Evolutionary conservation across 2,888 invertebrate genomes (phyloP).

Genomic region (Athalia rosae): DNA sequence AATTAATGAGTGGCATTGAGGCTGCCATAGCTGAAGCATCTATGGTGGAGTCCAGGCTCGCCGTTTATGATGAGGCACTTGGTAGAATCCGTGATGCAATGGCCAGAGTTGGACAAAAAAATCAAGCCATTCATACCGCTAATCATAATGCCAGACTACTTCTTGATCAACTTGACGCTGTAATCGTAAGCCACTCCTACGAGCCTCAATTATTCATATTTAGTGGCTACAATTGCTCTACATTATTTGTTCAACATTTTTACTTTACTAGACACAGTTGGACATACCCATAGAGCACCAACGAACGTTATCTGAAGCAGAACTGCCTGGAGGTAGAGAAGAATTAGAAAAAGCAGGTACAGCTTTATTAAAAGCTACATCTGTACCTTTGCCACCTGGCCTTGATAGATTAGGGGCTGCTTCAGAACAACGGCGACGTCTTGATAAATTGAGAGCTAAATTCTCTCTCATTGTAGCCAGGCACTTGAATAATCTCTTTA

Average conservation of each 20-base stretch:
- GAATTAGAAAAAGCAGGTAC: slow-evolving; percentile 83
- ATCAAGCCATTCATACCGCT: slow-evolving; percentile 88
- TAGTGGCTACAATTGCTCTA: slow-evolving; percentile 13
- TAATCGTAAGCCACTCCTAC: slow-evolving; percentile 79
- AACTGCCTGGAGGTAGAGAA: slow-evolving; percentile 80
- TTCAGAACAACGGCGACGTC: slow-evolving; percentile 86
- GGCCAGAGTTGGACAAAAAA: slow-evolving; percentile 94
- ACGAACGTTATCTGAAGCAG: slow-evolving; percentile 82
- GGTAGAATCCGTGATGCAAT: slow-evolving; percentile 91
- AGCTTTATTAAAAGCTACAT: slow-evolving; percentile 84
- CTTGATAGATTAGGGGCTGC: slow-evolving; percentile 81
- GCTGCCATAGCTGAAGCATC: slow-evolving; percentile 85
- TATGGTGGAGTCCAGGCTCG: slow-evolving; percentile 82
- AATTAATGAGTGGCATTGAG: slow-evolving; percentile 88
- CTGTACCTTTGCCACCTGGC: slow-evolving; percentile 67
- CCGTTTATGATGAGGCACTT: slow-evolving; percentile 87
- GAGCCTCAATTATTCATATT: slow-evolving; percentile 21
- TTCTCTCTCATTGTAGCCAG: slow-evolving; percentile 90
- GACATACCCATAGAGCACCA: slow-evolving; percentile 83
- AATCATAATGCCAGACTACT: slow-evolving; percentile 90
- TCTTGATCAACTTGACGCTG: slow-evolving; percentile 84
- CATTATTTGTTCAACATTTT: too few relatives aligned
- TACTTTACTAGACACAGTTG: slow-evolving; percentile 77
- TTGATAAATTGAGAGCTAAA: slow-evolving; percentile 85
- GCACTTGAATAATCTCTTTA: slow-evolving; percentile 95